Evolutionary conservation across 2,113 vertebrate species (phyloP), one percentile per base, ranked within the genome.

Genomic region (Amia ocellicauda): DNA sequence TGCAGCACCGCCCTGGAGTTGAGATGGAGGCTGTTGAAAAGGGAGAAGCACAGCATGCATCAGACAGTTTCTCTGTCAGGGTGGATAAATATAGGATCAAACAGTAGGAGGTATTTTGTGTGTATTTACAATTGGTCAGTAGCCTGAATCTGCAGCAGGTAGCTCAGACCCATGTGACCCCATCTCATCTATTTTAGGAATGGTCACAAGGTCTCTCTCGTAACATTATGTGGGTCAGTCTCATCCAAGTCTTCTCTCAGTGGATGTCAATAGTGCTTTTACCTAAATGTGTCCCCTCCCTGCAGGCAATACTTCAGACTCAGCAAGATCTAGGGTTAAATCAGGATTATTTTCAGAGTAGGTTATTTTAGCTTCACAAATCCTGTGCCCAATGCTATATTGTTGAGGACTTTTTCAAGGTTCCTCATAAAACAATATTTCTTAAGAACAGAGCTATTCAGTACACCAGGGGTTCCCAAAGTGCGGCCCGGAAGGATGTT

Each of bases 31-130:
- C 51, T 54, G 51, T 54, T 54, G 51, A 54, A 19, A 54, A 24
- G 51, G 51, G 51, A 54, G 24, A 54, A 54, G 22, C 3, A 4
- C 45, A 47, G 45, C 45, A 47, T 17, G 45, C 11, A 47, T 47
- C n/a, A 8, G 51, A 11, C n/a, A 23, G n/a, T 54, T 23, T 54
- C 22, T 5, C 51, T 24, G 24, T 54, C n/a, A 36, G 31, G 31
- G 4, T 13, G 47, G 47, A 7, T 27, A 54, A 54, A 54, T 54
- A 54, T 54, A 54, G 51, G 51, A 24, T 3, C 51, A 54, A 47
- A 17, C 9, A 24, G 20, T 23, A 27, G 51, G 51, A 54, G 17
- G 49, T 19, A 8, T 19, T 23, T 22, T 54, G 22, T 53, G 7
- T 24, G 22, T 14, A 3, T 24, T 54, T 23, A 7, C 3, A 14